Base-by-base conservation (phyloP, 2,888 invertebrate species). In the Pocota personata region DNA sequence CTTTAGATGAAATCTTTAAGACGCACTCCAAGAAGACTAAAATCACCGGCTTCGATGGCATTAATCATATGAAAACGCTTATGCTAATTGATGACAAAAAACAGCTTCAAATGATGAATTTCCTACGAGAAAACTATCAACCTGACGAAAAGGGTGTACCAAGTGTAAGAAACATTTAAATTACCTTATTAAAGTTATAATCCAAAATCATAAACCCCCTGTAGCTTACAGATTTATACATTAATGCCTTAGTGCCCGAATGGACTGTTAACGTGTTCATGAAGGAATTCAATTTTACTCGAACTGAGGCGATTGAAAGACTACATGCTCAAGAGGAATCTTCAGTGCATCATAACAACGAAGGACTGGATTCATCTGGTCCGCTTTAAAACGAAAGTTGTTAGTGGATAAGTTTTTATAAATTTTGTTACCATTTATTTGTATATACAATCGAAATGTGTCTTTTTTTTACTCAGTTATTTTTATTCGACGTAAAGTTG, bases 191-290 rank as follows among this genome's bases (percentile, higher is more conserved):
- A 0, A 12, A 8, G 8, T 21, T 4, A 19, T 32, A 32, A 21
- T 30, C 0, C 24, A 12, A 32, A 27, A 12, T 32, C 16, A 7
- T 62, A 19, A 88, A 80, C 72, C 66, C 69, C 32, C 24, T 71
- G 60, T 24, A 91, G 92, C 88, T 89, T 50, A 87, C 88, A 30
- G 88, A 89, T 8, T 87, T 92, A 14, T 88, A 90, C 16, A 87
- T 90, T 7, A 92, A 92, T 69, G 92, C 90, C 0, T 73, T 91
- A 52, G 83, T 91, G 60, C 92, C 91, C 0, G 89, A 91, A 64
- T 91, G 91, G 91, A 88, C 91, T 8, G 86, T 91, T 2, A 88
- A 89, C 4, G 86, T 91, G 0, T 90, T 91, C 48, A 92, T 90
- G 91, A 88, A 91, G 32, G 89, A 88, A 35, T 90, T 88, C 58